A percentile compares a stretch with the other conserved stretches of the same genome.
Conservation (phyloP, 2,888 invertebrate species). For the Epistrophella euchroma region DNA sequence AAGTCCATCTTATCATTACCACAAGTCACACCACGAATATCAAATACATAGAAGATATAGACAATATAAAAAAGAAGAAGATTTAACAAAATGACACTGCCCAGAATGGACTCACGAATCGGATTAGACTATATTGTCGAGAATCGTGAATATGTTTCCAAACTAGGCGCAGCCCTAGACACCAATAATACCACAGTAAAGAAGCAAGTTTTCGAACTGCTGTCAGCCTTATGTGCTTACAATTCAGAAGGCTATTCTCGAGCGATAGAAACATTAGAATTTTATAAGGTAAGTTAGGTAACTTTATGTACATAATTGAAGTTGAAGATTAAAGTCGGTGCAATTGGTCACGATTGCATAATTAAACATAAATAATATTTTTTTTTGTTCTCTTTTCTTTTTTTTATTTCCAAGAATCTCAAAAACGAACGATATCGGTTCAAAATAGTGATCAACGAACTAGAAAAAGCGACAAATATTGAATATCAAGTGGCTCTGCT, state of each 20-base stretch:
- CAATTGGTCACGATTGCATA: constrained; percentile 45
- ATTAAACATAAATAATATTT: constrained; percentile 39
- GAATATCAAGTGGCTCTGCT: constrained; percentile 96
- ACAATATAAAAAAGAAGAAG: neutral
- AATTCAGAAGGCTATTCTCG: constrained; percentile 94
- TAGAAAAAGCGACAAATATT: constrained; percentile 89
- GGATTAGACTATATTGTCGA: constrained; percentile 97
- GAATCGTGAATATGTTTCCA: constrained; percentile 95
- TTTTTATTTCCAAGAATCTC: constrained; percentile 87
- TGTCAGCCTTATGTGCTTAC: constrained; percentile 97
- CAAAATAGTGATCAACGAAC: constrained; percentile 93
- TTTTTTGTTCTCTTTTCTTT: constrained; percentile 32
- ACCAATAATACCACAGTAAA: constrained; percentile 95
- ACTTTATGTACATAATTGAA: too few species aligned
- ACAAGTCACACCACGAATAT: constrained; percentile 25
- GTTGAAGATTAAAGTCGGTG: neutral
- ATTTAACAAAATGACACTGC: constrained; percentile 71
- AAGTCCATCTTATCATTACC: constrained; percentile 14
- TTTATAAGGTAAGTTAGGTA: constrained; percentile 90
- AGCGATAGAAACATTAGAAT: constrained; percentile 94
- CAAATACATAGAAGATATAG: neutral
- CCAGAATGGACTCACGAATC: constrained; percentile 93
- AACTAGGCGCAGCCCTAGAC: constrained; percentile 96
- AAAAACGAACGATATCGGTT: constrained; percentile 96
- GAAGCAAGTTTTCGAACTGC: constrained; percentile 97